phyloP scores from a whole-genome alignment of 1,140 invertebrate genomes.

The Rhizoglyphus robini region DNA sequence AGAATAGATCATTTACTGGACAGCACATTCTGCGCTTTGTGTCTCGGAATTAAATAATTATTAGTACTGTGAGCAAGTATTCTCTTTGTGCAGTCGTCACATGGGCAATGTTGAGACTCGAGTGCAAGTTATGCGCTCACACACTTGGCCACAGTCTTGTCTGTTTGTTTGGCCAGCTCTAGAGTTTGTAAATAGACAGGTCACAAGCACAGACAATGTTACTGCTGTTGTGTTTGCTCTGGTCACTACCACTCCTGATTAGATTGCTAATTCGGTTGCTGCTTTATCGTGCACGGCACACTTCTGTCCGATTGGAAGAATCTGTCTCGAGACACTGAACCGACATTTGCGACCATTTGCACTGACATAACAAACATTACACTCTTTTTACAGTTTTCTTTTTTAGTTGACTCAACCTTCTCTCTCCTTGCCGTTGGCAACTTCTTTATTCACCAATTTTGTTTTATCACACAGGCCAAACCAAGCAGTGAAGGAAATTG shows the following conservation, averaged over 20 bases:
- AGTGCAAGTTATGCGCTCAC: no score
- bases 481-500: constrained; percentile 91
- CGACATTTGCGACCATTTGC: no score
- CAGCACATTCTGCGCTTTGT: not conserved
- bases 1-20: not conserved
- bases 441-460: constrained; percentile 74
- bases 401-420: constrained; percentile 26
- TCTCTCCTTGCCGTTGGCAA: constrained; percentile 88
- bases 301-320: not conserved
- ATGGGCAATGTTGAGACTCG: no score
- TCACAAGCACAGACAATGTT: not conserved
- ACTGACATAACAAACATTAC: not conserved
- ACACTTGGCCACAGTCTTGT: no score
- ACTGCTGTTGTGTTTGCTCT: not conserved
- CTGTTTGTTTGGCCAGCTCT: no score
- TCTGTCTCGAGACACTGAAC: not conserved
- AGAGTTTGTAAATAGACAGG: no score
- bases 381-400: not conserved
- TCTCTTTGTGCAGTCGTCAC: no score
- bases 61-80: no score
- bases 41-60: not conserved
- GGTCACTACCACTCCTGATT: no score
- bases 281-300: not conserved
- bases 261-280: not conserved
- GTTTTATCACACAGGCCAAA: constrained; percentile 73